Conservation (phyloP, 2,113 vertebrate genomes). For the Plotosus lineatus region DNA sequence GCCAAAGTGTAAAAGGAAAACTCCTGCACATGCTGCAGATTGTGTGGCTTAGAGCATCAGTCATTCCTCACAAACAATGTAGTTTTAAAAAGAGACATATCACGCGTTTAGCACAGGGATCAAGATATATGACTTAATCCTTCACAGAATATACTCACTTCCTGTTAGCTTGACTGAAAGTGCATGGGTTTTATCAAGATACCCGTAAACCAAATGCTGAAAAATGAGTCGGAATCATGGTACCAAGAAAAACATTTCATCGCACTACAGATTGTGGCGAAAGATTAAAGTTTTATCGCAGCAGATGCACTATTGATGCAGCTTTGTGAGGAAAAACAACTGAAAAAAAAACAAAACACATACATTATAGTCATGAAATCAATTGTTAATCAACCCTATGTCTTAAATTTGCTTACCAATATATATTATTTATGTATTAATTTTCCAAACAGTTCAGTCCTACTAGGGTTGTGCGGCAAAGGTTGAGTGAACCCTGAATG, state of each 20-base stretch:
- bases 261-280: neutral
- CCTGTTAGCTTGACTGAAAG: constrained; percentile 37
- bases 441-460: no score
- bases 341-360: no score
- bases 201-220: neutral
- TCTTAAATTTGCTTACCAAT: neutral
- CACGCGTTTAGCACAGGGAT: constrained; percentile 30
- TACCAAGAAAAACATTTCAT: neutral
- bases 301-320: neutral
- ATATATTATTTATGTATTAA: no score
- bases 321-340: neutral
- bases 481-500: no score
- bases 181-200: constrained; percentile 58
- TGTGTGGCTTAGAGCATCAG: neutral
- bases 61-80: constrained; percentile 14
- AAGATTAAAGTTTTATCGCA: neutral
- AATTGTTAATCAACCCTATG: neutral
- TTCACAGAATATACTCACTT: constrained; percentile 23
- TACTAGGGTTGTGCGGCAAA: no score
- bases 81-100: constrained; percentile 38
- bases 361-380: neutral
- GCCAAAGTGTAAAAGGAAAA: constrained; percentile 14
- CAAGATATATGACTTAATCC: constrained; percentile 45
- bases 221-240: neutral
- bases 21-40: neutral